A percentile compares a stretch with the other conserved stretches of the same genome.
Evolutionary conservation across 2,888 invertebrate species (phyloP).

Genomic region (Gerris lacustris): DNA sequence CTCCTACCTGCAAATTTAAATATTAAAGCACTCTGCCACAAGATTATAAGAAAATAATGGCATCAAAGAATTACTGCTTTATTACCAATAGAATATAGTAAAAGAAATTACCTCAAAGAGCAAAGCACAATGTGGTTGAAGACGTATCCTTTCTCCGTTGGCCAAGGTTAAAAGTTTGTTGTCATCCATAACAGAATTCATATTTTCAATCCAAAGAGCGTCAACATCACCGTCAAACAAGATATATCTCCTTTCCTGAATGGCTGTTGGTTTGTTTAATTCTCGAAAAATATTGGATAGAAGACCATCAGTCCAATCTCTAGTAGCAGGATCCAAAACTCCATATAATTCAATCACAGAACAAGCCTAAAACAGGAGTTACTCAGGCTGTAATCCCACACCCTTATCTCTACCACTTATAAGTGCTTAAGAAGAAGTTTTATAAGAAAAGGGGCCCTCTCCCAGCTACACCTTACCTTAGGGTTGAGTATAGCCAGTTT

Average conservation of each 20-base stretch:
- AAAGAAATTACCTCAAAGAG: constrained; percentile 58
- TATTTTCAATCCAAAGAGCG: constrained; percentile 90
- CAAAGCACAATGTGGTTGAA: constrained; percentile 67
- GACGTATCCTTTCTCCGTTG: constrained; percentile 75
- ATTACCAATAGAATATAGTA: neutral
- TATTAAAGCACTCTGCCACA: neutral
- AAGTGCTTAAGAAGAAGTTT: too few relatives aligned
- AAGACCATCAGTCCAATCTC: constrained; percentile 89
- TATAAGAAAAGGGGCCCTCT: too few relatives aligned
- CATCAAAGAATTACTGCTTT: neutral
- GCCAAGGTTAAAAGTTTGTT: constrained; percentile 79
- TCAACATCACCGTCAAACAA: constrained; percentile 90
- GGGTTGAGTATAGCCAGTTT: constrained; percentile 72
- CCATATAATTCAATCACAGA: constrained; percentile 84
- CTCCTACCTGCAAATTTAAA: constrained; percentile 50
- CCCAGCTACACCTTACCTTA: constrained; percentile 44
- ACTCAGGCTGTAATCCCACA: neutral
- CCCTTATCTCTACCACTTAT: too few relatives aligned
- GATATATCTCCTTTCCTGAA: constrained; percentile 65
- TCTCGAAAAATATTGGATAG: constrained; percentile 83
- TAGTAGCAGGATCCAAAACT: constrained; percentile 65
- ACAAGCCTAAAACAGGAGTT: constrained; percentile 48
- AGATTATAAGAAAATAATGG: neutral
- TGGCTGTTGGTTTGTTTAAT: constrained; percentile 65
- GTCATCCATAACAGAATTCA: constrained; percentile 96